Evolutionary conservation across 1,140 invertebrate species (phyloP), one percentile per base, ranked within the genome.

Genomic region (Ceratina calcarata): DNA sequence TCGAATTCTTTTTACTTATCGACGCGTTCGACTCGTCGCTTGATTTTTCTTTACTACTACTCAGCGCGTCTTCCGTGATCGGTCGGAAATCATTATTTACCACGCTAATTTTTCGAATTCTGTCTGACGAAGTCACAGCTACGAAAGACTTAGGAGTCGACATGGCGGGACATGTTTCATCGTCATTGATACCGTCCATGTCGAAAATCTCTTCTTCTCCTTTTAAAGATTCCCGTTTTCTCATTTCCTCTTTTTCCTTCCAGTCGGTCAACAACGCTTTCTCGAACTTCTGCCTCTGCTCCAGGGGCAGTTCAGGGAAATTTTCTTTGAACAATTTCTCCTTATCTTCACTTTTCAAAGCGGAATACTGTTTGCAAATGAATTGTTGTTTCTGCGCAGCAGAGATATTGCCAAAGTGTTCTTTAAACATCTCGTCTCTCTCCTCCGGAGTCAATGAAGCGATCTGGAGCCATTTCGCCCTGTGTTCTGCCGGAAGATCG

Each of bases 161-260:
- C 8, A 87, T 74, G 6, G 75, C 45, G 45, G 65, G 57, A 62
- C 81, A 68, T 16, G 83, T 27, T 32, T 91, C 91, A 0, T 94
- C 93, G 32, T 95, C 94, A 80, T 95, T 94, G 2, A 95, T 89
- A 64, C 94, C 94, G 51, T 96, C 95, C 95, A 96, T 96, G 81
- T 95, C 93, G 83, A 96, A 96, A 66, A 96, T 94, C 55, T 95
- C 95, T 49, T 94, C 93, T 3, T 94, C 90, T 15, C 93, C 91
- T 32, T 91, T 92, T 0, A 65, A 66, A 0, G 27, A 16, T 6
- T 72, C 64, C 6, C 12, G 22, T 62, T 16, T 4, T 15, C 78
- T 76, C 16, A 87, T 91, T 86, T 80, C 89, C 62, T 87, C 91
- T 85, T 83, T 91, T 0, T 83, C 81, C 12, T 90, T 83, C 92